These are phyloP conservation scores for Pseudochirops cupreus DNA, from an alignment of 2,797 vertebrate genomes.

Conservation along the genomic window DNA sequence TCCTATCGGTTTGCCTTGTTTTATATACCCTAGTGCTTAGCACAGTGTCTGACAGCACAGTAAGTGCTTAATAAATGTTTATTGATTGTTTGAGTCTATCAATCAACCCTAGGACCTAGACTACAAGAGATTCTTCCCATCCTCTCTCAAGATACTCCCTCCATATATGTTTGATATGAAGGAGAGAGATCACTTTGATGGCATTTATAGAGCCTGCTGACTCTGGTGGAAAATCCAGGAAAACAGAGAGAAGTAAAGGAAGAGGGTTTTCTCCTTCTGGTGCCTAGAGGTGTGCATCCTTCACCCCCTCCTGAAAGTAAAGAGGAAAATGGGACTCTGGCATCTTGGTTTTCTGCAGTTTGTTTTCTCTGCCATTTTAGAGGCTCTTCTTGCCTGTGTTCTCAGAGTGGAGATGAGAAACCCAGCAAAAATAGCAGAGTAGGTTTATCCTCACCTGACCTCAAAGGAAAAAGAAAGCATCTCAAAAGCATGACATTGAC, in stretches of 20 bases:
- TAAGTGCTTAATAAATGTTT: background rate
- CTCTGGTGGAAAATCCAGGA: background rate
- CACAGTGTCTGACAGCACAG: background rate
- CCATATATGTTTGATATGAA: background rate
- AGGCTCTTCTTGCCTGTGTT: constrained; percentile 31
- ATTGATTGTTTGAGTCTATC: background rate
- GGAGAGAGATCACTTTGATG: constrained; percentile 12
- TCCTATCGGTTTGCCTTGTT: background rate
- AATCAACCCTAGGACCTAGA: background rate
- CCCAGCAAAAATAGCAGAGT: constrained; percentile 59
- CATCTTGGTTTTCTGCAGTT: constrained; percentile 42
- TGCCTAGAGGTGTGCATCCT: background rate
- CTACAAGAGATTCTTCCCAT: background rate
- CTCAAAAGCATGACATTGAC: constrained; percentile 59
- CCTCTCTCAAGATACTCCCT: background rate
- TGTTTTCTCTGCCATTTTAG: constrained; percentile 56
- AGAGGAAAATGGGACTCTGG: constrained; percentile 19
- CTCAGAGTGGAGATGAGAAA: constrained; percentile 57
- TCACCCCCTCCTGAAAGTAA: constrained; percentile 21
- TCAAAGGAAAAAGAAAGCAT: constrained; percentile 67
- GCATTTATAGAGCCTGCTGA: background rate
- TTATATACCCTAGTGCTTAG: background rate
- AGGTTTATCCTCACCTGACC: constrained; percentile 75
- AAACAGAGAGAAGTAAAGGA: background rate
- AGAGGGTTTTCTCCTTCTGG: constrained; percentile 1